Percentiles rank a stretch among this genome's conserved stretches.
These are phyloP conservation scores for Sinodicranocentrus sp. DNA, from an alignment of 2,888 invertebrate genomes.

Conservation along the genomic window DNA sequence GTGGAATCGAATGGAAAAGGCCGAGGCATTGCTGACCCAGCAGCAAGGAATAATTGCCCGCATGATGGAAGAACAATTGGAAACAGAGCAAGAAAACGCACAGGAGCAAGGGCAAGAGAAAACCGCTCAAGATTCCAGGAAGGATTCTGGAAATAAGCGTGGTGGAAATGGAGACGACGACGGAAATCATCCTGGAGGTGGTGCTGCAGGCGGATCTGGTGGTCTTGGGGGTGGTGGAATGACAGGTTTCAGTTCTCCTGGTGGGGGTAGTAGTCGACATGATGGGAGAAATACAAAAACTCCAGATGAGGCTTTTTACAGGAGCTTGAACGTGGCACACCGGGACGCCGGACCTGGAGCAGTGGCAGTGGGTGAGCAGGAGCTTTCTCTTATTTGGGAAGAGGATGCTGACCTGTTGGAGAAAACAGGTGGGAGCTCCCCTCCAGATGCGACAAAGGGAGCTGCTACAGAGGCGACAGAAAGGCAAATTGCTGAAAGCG, in stretches of 20 bases:
- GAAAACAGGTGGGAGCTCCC: slow-evolving; percentile 76
- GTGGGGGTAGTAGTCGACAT: slow-evolving; percentile 52
- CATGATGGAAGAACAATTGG: slow-evolving; percentile 82
- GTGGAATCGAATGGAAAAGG: slow-evolving; percentile 94
- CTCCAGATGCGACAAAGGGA: slow-evolving; percentile 73
- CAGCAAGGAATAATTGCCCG: slow-evolving; percentile 95
- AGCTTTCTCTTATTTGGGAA: slow-evolving; percentile 91
- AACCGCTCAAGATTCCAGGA: slow-evolving; percentile 76
- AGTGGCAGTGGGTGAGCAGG: slow-evolving; percentile 79
- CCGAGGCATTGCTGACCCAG: slow-evolving; percentile 91
- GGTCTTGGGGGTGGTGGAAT: slow-evolving; percentile 34
- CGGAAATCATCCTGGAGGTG: background rate
- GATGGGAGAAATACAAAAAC: slow-evolving; percentile 77
- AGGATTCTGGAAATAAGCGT: slow-evolving; percentile 34
- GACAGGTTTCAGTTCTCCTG: slow-evolving; percentile 42
- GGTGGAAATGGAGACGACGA: slow-evolving; percentile 38
- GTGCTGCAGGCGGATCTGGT: slow-evolving; percentile 47
- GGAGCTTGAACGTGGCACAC: slow-evolving; percentile 92
- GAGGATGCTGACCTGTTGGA: slow-evolving; percentile 83
- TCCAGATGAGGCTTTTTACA: slow-evolving; percentile 92
- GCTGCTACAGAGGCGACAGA: slow-evolving; percentile 16
- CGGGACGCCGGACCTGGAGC: slow-evolving; percentile 80
- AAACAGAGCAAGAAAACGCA: slow-evolving; percentile 67
- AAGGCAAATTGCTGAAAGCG: slow-evolving; percentile 20
- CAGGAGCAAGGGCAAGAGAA: too few relatives aligned